Evolutionary conservation across 2,113 vertebrate genomes (phyloP).

Genomic region (Pyrgilauda ruficollis): DNA sequence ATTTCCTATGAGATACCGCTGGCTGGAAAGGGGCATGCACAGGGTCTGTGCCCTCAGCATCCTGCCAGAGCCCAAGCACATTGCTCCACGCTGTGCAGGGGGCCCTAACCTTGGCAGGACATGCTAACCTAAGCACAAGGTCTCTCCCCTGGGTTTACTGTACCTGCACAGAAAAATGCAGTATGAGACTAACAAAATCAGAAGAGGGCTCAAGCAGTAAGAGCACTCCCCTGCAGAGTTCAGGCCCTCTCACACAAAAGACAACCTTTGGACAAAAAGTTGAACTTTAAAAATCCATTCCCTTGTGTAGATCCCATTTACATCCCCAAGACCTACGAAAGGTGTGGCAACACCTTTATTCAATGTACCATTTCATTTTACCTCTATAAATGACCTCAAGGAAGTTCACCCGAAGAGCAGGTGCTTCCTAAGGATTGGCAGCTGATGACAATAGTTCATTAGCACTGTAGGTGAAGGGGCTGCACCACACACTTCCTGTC

Average conservation of each 20-base stretch:
- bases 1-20: neutral
- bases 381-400: neutral
- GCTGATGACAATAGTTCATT: neutral
- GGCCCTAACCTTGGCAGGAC: neutral
- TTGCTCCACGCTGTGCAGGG: neutral
- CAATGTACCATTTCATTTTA: fast-evolving
- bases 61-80: neutral
- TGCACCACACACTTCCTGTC: neutral
- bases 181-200: neutral
- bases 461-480: neutral
- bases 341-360: neutral
- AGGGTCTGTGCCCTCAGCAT: neutral
- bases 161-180: neutral
- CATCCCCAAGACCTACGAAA: neutral
- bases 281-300: neutral
- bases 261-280: neutral
- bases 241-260: neutral
- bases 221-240: neutral
- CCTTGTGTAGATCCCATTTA: neutral
- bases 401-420: neutral
- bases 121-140: neutral
- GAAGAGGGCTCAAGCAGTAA: neutral
- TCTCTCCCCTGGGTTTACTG: neutral
- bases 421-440: neutral
- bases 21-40: neutral